Evolutionary conservation across 2,888 invertebrate species (phyloP).

Genomic region (Chrysopilus asiliformis): DNA sequence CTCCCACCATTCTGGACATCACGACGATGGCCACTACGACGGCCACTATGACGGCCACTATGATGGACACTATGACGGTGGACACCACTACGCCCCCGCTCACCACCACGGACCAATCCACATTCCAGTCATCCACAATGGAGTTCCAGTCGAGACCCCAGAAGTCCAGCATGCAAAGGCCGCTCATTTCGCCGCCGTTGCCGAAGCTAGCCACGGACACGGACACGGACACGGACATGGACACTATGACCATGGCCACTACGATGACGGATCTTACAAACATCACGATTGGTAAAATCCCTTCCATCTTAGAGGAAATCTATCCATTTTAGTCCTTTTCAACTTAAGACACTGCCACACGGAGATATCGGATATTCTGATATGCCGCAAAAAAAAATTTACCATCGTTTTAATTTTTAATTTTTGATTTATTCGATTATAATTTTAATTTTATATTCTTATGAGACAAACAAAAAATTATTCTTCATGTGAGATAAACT

Average conservation of each 20-base stretch:
- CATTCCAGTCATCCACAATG: constrained; percentile 37
- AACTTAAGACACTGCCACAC: constrained; percentile 12
- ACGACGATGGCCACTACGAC: constrained; percentile 12
- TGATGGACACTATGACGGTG: constrained; percentile 25
- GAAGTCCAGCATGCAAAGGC: constrained; percentile 39
- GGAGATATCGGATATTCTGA: constrained; percentile 14
- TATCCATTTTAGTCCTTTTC: constrained; percentile 12
- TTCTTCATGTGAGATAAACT: too few species aligned
- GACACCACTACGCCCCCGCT: constrained; percentile 10
- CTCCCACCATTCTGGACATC: constrained; percentile 19
- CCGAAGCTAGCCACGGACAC: constrained; percentile 23
- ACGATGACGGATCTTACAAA: constrained; percentile 27
- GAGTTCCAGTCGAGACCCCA: constrained; percentile 39
- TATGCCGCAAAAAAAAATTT: constrained; percentile 12
- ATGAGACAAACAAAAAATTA: constrained; percentile 3
- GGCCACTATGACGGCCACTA: constrained; percentile 15
- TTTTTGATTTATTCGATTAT: too few species aligned
- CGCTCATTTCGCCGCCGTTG: constrained; percentile 32
- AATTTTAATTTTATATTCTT: too few species aligned
- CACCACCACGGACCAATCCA: constrained; percentile 32
- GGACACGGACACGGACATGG: constrained; percentile 5
- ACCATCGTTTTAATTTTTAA: too few species aligned
- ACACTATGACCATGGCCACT: constrained; percentile 22
- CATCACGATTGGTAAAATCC: constrained; percentile 16
- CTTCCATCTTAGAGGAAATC: constrained; percentile 3